Percentiles rank a stretch among this genome's conserved stretches.
phyloP scores from a whole-genome alignment of 2,888 invertebrate species.

The Tinea semifulvella region DNA sequence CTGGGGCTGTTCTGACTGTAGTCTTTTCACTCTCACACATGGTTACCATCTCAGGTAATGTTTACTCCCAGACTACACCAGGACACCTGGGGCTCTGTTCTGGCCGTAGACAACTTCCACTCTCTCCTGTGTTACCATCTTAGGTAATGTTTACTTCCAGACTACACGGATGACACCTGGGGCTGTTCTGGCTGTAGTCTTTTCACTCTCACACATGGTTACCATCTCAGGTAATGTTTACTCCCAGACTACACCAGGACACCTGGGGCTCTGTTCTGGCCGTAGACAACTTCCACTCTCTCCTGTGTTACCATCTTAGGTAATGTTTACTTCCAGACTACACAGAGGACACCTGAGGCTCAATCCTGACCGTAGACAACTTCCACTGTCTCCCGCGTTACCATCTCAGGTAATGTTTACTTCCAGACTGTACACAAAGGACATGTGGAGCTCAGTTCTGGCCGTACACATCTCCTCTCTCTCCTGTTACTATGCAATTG shows the following conservation, averaged over 20 bases:
- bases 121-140: constrained; percentile 78
- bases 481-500: too few species aligned
- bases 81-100: constrained; percentile 72
- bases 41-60: too few species aligned
- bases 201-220: background rate
- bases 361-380: constrained; percentile 82
- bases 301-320: constrained; percentile 76
- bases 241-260: constrained; percentile 89
- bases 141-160: too few species aligned
- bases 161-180: constrained; percentile 84
- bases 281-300: constrained; percentile 80
- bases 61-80: constrained; percentile 67
- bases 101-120: constrained; percentile 84
- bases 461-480: too few species aligned
- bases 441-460: constrained; percentile 86
- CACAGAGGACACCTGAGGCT: constrained; percentile 92
- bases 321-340: constrained; percentile 83
- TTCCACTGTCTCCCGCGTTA: constrained; percentile 78
- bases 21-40: background rate
- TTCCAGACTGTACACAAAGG: constrained; percentile 89
- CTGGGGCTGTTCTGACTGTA: too few species aligned
- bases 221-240: constrained; percentile 57
- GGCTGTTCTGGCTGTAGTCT: too few species aligned
- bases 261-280: constrained; percentile 82
- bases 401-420: constrained; percentile 77